phyloP scores from a whole-genome alignment of 2,797 vertebrate species.

The Arremon aurantiirostris region DNA sequence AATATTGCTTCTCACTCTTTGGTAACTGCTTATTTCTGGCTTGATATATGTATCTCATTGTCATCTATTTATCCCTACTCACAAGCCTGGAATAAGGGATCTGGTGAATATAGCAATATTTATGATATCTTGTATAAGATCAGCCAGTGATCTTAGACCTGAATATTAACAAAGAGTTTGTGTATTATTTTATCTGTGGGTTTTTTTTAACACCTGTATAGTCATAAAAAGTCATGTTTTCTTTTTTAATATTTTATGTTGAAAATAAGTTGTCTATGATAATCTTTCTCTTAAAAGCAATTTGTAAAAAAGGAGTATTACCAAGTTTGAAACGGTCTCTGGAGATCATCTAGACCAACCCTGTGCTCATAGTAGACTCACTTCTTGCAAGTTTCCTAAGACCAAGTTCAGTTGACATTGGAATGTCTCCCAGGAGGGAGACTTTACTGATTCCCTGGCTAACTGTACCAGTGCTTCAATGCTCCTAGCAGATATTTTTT shows the following conservation, averaged over 20 bases:
- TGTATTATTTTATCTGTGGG: background rate
- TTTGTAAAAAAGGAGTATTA: background rate
- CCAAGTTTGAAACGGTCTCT: accelerated
- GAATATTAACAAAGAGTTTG: background rate
- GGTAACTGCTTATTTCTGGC: constrained; percentile 66
- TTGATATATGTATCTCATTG: background rate
- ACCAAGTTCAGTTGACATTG: background rate
- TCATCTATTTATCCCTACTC: background rate
- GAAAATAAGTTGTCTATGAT: background rate
- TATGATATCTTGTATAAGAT: background rate
- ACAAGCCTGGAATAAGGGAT: background rate
- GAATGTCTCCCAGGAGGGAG: background rate
- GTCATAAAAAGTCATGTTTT: background rate
- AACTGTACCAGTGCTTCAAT: background rate
- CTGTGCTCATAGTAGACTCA: background rate
- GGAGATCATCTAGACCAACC: background rate
- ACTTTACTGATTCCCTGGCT: background rate
- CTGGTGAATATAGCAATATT: background rate
- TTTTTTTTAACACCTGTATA: background rate
- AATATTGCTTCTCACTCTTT: constrained; percentile 63
- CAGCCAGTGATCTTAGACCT: background rate
- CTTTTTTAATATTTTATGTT: background rate
- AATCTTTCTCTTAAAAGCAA: background rate
- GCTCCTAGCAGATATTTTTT: background rate
- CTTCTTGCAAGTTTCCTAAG: background rate